These are phyloP conservation scores for Dichetophora obliterata DNA, from an alignment of 2,888 invertebrate genomes.

Conservation along the genomic window DNA sequence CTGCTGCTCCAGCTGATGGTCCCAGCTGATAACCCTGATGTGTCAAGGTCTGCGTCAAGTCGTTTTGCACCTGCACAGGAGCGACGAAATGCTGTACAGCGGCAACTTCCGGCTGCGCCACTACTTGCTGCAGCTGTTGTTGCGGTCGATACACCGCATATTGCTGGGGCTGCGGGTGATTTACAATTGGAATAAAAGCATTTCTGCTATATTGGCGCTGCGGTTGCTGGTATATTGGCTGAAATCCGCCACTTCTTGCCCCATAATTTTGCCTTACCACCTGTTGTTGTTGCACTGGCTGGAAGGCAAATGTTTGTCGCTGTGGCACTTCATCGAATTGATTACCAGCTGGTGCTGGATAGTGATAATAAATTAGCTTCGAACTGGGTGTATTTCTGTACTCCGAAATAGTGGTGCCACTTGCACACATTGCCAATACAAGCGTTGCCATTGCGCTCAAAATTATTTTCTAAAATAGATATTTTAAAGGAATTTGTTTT, in stretches of 20 bases:
- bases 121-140: slow-evolving; percentile 27
- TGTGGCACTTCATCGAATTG: not conserved
- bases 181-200: not conserved
- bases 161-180: not conserved
- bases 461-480: slow-evolving; percentile 3
- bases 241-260: not conserved
- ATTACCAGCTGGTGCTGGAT: slow-evolving; percentile 54
- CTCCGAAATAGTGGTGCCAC: slow-evolving; percentile 43
- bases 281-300: slow-evolving; percentile 8
- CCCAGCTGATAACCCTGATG: slow-evolving; percentile 59
- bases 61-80: slow-evolving; percentile 60
- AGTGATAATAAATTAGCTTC: slow-evolving; percentile 57
- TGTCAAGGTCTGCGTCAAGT: slow-evolving; percentile 61
- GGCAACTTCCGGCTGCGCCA: slow-evolving; percentile 39
- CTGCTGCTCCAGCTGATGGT: not conserved
- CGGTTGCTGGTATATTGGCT: not conserved
- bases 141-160: slow-evolving; percentile 27
- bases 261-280: not conserved
- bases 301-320: not conserved
- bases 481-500: slow-evolving; percentile 6
- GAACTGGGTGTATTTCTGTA: slow-evolving; percentile 51
- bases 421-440: slow-evolving; percentile 50
- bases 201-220: not conserved
- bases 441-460: slow-evolving; percentile 34
- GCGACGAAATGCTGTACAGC: slow-evolving; percentile 52